These are phyloP conservation scores for Anoura caudifer DNA, from an alignment of 2,113 vertebrate genomes.

Conservation along the genomic window DNA sequence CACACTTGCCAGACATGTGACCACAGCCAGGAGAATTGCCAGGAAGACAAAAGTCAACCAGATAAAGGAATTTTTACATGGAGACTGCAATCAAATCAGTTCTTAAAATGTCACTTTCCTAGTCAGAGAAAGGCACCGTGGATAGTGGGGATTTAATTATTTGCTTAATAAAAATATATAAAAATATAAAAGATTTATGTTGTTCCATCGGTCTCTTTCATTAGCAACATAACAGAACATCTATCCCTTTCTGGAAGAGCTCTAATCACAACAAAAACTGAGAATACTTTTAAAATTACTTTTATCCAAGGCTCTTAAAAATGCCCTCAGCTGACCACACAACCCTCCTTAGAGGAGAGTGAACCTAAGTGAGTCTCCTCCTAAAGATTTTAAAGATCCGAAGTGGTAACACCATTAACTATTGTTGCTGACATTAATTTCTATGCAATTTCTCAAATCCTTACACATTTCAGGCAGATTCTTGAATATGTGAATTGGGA, in stretches of 20 bases:
- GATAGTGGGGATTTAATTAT: not conserved
- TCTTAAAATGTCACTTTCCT: conserved; percentile 21
- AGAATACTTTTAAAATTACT: not conserved
- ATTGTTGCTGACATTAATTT: not conserved
- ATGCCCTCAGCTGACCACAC: not conserved
- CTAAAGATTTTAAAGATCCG: not conserved
- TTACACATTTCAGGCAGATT: not conserved
- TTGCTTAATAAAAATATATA: not conserved
- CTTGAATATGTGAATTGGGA: not conserved
- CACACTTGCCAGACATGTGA: not conserved
- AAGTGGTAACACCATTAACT: not conserved
- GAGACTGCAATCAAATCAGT: not conserved
- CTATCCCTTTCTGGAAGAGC: not conserved
- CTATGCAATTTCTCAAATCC: not conserved
- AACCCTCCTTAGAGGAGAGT: not conserved
- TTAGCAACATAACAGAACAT: not conserved
- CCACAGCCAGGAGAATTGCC: not conserved
- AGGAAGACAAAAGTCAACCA: not conserved
- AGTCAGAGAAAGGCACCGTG: not conserved
- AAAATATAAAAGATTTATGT: not conserved
- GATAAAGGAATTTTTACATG: not conserved
- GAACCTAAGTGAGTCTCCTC: not conserved
- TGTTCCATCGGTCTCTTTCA: not conserved
- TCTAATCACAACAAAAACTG: not conserved
- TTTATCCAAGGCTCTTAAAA: not conserved